These are phyloP conservation scores for Chromis chromis DNA, from an alignment of 2,797 vertebrate genomes.

Conservation along the genomic window DNA sequence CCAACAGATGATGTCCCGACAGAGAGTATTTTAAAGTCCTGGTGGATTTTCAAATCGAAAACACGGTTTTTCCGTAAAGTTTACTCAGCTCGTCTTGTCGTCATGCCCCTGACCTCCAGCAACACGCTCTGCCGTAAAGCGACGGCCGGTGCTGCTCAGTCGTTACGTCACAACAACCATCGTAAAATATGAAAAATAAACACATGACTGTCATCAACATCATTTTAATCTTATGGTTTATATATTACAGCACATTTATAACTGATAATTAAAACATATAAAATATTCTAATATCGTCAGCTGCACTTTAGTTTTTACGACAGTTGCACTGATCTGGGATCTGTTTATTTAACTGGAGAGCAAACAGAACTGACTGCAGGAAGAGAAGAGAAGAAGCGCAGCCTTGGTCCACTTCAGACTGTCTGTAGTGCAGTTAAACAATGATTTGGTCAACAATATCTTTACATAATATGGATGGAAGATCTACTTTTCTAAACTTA, in stretches of 20 bases:
- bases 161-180: slow-evolving; percentile 48
- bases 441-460: too few species aligned
- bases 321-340: slow-evolving; percentile 38
- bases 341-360: slow-evolving; percentile 14
- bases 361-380: too few species aligned
- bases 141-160: not conserved
- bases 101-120: slow-evolving; percentile 77
- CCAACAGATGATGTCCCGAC: accelerated
- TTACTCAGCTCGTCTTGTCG: not conserved
- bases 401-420: too few species aligned
- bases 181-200: not conserved
- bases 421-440: too few species aligned
- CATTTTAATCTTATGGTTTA: accelerated
- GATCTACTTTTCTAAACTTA: too few species aligned
- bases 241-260: accelerated
- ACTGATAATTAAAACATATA: accelerated
- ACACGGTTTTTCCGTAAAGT: not conserved
- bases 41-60: accelerated
- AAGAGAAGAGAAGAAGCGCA: too few species aligned
- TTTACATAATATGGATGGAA: too few species aligned
- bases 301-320: slow-evolving; percentile 13
- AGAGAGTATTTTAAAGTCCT: not conserved
- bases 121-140: slow-evolving; percentile 79
- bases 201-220: accelerated
- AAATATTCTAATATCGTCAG: accelerated